phyloP scores from a whole-genome alignment of 2,113 vertebrate genomes.

The Cryptotis parvus region DNA sequence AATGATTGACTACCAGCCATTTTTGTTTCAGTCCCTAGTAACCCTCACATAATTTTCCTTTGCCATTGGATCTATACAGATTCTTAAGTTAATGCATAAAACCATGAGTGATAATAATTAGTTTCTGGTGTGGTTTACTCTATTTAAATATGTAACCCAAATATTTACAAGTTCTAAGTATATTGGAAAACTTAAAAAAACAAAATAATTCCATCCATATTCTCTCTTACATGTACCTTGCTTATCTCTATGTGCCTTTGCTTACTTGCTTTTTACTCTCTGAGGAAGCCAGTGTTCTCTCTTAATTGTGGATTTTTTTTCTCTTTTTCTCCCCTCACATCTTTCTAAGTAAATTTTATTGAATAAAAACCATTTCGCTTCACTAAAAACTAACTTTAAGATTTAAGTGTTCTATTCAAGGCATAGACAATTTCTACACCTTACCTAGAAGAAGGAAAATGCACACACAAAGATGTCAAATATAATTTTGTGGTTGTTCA shows the following conservation, averaged over 20 bases:
- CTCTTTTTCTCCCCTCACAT: too few relatives aligned
- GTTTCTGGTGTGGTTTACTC: background rate
- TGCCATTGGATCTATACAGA: background rate
- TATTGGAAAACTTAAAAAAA: slow-evolving; percentile 25
- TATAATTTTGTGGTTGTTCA: background rate
- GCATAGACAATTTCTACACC: background rate
- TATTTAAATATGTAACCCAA: background rate
- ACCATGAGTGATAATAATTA: background rate
- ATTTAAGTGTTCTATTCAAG: slow-evolving; percentile 13
- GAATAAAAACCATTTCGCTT: too few relatives aligned
- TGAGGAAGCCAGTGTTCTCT: too few relatives aligned
- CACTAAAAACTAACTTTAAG: background rate
- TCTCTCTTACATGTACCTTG: too few relatives aligned
- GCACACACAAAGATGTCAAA: background rate
- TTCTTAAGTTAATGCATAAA: background rate
- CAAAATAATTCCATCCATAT: background rate
- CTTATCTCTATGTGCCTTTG: too few relatives aligned
- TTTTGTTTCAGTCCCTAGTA: background rate
- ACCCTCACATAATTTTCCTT: background rate
- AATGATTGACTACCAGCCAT: background rate
- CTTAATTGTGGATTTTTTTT: too few relatives aligned
- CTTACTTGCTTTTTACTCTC: too few relatives aligned
- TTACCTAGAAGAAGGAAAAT: background rate
- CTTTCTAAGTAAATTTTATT: too few relatives aligned
- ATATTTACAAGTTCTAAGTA: background rate